Evolutionary conservation across 2,888 invertebrate genomes (phyloP).

Genomic region (Blera fallax): DNA sequence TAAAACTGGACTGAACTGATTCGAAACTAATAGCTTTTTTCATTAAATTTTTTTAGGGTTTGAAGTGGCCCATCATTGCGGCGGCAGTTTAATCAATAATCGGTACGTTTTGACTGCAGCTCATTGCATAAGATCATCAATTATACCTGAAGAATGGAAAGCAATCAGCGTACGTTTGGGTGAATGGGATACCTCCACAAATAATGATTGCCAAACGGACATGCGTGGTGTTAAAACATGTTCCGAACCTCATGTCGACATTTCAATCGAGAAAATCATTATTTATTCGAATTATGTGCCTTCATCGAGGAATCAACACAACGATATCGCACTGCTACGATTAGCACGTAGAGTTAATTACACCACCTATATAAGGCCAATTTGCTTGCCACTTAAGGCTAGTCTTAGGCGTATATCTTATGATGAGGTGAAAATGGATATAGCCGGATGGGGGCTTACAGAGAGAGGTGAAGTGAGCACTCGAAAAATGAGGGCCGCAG

Average conservation of each 20-base stretch:
- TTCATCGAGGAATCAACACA: constrained; percentile 83
- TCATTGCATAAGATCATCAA: constrained; percentile 87
- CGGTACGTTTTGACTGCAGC: constrained; percentile 89
- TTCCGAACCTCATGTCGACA: constrained; percentile 83
- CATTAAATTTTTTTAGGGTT: constrained; percentile 73
- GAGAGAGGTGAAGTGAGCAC: constrained; percentile 82
- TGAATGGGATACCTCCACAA: constrained; percentile 79
- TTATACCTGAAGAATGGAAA: constrained; percentile 85
- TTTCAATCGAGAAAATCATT: constrained; percentile 85
- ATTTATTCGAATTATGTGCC: constrained; percentile 86
- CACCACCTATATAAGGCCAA: constrained; percentile 84
- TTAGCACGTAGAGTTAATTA: constrained; percentile 83
- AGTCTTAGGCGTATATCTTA: constrained; percentile 78
- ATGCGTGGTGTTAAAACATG: constrained; percentile 82
- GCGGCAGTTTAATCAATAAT: constrained; percentile 86
- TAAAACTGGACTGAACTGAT: not conserved
- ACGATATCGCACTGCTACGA: constrained; percentile 89
- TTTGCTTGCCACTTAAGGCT: constrained; percentile 83
- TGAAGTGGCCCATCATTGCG: constrained; percentile 85
- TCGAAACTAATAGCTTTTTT: not conserved
- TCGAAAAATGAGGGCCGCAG: constrained; percentile 83
- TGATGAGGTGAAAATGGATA: constrained; percentile 81
- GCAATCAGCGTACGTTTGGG: constrained; percentile 81
- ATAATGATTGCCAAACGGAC: constrained; percentile 77
- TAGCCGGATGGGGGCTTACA: constrained; percentile 87